These are phyloP conservation scores for Drosophila trapezifrons DNA, from an alignment of 1,140 invertebrate genomes.

Conservation along the genomic window DNA sequence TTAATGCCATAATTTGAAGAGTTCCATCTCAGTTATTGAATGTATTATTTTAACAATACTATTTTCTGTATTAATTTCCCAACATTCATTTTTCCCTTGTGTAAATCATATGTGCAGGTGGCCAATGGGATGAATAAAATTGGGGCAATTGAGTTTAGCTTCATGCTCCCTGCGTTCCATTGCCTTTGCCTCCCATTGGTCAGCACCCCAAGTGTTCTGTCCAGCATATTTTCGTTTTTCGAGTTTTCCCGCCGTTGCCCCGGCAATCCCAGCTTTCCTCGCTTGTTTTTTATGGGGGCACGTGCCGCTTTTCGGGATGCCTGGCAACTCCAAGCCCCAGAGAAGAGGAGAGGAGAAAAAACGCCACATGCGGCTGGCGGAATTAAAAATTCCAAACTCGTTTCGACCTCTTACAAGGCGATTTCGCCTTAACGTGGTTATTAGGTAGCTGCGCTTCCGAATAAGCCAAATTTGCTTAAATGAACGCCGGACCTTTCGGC, in stretches of 20 bases:
- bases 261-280: neutral
- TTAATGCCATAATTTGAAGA: neutral
- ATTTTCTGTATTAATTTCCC: too few species aligned
- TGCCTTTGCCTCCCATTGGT: conserved; percentile 17
- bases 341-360: neutral
- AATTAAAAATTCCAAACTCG: conserved; percentile 78
- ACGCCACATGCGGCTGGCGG: conserved; percentile 43
- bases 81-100: neutral
- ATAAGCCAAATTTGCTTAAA: conserved; percentile 59
- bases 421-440: conserved; percentile 63
- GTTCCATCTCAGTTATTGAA: neutral
- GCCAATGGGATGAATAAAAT: conserved; percentile 57
- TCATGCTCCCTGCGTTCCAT: conserved; percentile 10
- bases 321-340: neutral
- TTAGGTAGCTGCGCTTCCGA: conserved; percentile 39
- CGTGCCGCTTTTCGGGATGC: conserved; percentile 38
- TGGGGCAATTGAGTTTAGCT: conserved; percentile 54
- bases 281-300: conserved; percentile 56
- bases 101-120: conserved; percentile 51
- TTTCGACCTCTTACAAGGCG: conserved; percentile 66
- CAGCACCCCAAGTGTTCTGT: conserved; percentile 41
- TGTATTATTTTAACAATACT: neutral
- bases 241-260: conserved; percentile 2
- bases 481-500: conserved; percentile 30
- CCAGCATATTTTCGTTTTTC: conserved; percentile 54